Base-by-base conservation (phyloP, 1,140 invertebrate species). In the Bacillus rossius region DNA sequence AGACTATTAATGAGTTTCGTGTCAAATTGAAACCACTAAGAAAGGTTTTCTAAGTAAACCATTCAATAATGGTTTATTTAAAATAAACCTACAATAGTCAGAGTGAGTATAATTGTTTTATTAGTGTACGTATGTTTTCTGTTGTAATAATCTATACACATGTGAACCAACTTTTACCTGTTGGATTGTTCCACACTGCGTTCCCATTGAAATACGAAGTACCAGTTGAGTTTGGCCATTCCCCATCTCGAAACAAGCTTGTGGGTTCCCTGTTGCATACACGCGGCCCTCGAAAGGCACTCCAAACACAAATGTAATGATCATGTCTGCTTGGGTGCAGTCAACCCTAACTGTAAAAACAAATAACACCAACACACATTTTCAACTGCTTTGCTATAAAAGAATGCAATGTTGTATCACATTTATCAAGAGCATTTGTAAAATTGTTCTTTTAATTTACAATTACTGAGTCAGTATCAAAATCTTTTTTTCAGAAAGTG, bases 191-290 rank as follows among this genome's bases (percentile, higher is more conserved):
- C 79, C 79, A 63, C 79, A 80, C 40, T 73, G 68, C 2, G 72
- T 65, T 2, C 75, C 76, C 7, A 80, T 57, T 16, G 77, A 74
- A 43, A 80, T 75, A n/a, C 75, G 61, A 23, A 81, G 69, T 2
- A 73, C 66, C 3, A 80, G 23, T 55, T 75, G 69, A 13, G 69
- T 70, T 61, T 78, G 69, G 7, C 76, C 73, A 49, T 71, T 77
- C 23, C 79, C 78, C 61, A 79, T 69, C 63, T 79, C 74, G 63
- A 76, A 79, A 62, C 79, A 81, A 8, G 71, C 71, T 60, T 78
- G 75, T 7, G 78, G 75, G 63, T 78, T 81, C 13, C 77, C 77
- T 42, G 77, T 77, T n/a, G 79, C 76, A 62, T 78, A 81, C 0
- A 80, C 73, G 4, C 79, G 68, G 8, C 79, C 79, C 48, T 73